A percentile compares a stretch with the other conserved stretches of the same genome.
Conservation (phyloP, 2,797 vertebrate genomes). For the Lepus townsendii region DNA sequence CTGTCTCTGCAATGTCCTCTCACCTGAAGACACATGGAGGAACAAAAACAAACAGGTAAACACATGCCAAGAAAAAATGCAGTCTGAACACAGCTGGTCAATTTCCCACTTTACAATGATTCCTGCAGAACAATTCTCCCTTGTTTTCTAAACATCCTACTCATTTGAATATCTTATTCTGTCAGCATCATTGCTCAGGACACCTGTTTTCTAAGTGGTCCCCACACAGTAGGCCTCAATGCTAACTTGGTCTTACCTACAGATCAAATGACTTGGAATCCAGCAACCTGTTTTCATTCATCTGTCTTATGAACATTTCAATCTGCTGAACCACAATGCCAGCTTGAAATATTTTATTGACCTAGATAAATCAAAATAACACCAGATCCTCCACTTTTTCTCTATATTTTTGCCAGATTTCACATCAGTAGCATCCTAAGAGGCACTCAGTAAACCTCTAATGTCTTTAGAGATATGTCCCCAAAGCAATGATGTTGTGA, state of each 20-base stretch:
- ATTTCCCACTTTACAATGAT: background rate
- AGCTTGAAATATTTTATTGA: conserved; percentile 31
- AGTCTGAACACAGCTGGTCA: background rate
- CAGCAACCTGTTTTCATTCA: background rate
- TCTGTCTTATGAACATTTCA: background rate
- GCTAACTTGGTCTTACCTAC: background rate
- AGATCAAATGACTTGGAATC: background rate
- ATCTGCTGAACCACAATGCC: background rate
- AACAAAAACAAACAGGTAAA: background rate
- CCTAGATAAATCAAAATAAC: background rate
- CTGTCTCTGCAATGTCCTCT: too few species aligned
- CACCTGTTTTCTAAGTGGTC: background rate
- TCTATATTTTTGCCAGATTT: background rate
- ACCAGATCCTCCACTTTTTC: background rate
- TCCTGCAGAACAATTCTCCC: background rate
- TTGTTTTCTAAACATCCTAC: background rate
- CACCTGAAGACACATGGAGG: background rate
- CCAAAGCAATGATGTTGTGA: background rate
- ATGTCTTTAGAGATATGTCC: conserved; percentile 25
- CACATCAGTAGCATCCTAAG: background rate
- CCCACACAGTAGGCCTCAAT: background rate
- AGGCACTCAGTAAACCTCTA: conserved; percentile 27
- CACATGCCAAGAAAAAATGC: background rate
- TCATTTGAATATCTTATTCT: background rate
- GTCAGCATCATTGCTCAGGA: background rate